Evolutionary conservation across 2,797 vertebrate species (phyloP).

Genomic region (Cyclura pinguis): DNA sequence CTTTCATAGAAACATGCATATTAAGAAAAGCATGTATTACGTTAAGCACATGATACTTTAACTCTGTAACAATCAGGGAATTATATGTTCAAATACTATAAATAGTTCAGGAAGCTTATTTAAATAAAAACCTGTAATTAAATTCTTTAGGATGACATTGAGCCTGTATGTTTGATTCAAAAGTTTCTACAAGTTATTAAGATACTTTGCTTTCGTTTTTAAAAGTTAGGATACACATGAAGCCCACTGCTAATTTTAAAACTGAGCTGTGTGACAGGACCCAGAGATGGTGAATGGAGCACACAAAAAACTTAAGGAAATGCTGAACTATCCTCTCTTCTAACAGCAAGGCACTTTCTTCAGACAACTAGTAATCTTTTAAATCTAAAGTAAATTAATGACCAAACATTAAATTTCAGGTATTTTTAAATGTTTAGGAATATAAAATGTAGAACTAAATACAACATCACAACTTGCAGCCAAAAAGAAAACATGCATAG

Average conservation of each 20-base stretch:
- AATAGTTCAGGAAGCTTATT: constrained; percentile 8
- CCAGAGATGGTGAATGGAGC: neutral
- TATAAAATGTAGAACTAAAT: no score
- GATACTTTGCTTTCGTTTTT: neutral
- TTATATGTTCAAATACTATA: neutral
- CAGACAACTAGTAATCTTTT: neutral
- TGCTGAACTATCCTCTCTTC: neutral
- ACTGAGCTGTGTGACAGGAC: neutral
- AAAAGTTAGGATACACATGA: neutral
- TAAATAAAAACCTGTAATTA: constrained; percentile 35
- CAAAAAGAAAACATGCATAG: no score
- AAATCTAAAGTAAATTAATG: constrained; percentile 42
- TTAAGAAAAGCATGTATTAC: neutral
- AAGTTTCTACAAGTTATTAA: neutral
- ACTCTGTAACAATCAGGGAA: neutral
- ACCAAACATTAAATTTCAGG: no score
- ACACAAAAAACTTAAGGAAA: neutral
- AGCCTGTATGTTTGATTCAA: neutral
- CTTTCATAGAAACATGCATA: neutral
- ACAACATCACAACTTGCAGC: no score
- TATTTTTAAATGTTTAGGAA: no score
- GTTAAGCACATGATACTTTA: neutral
- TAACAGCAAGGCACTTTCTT: constrained; percentile 25
- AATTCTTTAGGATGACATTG: neutral
- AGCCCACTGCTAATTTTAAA: neutral